A percentile compares a stretch with the other conserved stretches of the same genome.
Conservation (phyloP, 2,113 vertebrate genomes). For the Myiozetetes cayanensis region DNA sequence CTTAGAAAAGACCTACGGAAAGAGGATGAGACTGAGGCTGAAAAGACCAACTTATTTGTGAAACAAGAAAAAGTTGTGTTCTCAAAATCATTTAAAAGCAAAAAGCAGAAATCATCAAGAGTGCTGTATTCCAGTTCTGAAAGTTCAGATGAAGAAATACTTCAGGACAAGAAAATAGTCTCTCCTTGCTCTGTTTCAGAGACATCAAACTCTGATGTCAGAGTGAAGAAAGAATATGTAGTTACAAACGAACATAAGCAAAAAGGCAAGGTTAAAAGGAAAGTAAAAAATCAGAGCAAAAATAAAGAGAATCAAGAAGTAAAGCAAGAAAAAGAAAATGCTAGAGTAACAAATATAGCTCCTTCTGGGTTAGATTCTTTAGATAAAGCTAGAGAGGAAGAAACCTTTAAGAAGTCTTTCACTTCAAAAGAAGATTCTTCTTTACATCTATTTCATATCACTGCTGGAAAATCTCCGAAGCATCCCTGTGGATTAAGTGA, state of each 20-base stretch:
- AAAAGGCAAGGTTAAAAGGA: slow-evolving; percentile 95
- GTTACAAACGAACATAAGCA: slow-evolving; percentile 85
- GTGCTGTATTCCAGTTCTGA: slow-evolving; percentile 91
- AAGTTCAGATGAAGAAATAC: slow-evolving; percentile 88
- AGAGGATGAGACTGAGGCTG: slow-evolving; percentile 85
- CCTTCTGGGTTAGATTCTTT: slow-evolving; percentile 79
- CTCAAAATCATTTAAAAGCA: slow-evolving; percentile 82
- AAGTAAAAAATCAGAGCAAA: slow-evolving; percentile 94
- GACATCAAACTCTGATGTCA: slow-evolving; percentile 79
- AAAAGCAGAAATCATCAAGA: slow-evolving; percentile 87
- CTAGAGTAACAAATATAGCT: slow-evolving; percentile 81
- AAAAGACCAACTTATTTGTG: slow-evolving; percentile 80
- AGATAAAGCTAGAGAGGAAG: slow-evolving; percentile 90
- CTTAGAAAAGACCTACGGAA: slow-evolving; percentile 88
- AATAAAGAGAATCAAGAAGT: slow-evolving; percentile 98
- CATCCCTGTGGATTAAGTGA: slow-evolving; percentile 88
- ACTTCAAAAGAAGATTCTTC: slow-evolving; percentile 95
- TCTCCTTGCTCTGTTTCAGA: slow-evolving; percentile 85
- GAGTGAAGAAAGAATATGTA: slow-evolving; percentile 85
- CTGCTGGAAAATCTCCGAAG: slow-evolving; percentile 91
- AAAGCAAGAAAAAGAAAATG: slow-evolving; percentile 88
- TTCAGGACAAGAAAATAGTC: slow-evolving; percentile 81
- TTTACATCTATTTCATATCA: slow-evolving; percentile 92
- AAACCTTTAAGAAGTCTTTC: slow-evolving; percentile 93
- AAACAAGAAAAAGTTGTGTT: slow-evolving; percentile 87